A percentile compares a stretch with the other conserved stretches of the same genome.
phyloP scores from a whole-genome alignment of 2,888 invertebrate genomes.

The Apamea anceps region DNA sequence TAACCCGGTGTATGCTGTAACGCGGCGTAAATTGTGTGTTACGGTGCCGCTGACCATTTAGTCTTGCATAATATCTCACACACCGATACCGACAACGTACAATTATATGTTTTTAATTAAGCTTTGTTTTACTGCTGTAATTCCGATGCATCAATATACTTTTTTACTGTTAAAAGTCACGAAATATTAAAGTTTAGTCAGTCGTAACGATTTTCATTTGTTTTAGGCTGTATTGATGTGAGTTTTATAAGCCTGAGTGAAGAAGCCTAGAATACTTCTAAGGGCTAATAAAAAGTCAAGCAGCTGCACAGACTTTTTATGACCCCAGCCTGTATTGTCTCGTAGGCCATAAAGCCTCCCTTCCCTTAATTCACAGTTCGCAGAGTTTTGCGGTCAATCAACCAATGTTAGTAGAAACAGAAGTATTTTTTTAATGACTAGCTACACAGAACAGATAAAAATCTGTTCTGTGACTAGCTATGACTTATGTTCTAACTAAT shows the following conservation, averaged over 20 bases:
- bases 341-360: neutral
- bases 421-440: neutral
- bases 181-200: constrained; percentile 27
- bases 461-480: no score
- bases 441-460: no score
- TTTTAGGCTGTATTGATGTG: constrained; percentile 8
- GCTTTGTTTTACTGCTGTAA: constrained; percentile 29
- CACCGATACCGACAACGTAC: constrained; percentile 30
- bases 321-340: neutral
- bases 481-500: no score
- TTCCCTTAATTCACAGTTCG: neutral
- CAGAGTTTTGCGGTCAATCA: neutral
- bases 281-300: constrained; percentile 11
- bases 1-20: constrained; percentile 72
- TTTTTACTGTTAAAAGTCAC: constrained; percentile 11
- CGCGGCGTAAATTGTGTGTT: constrained; percentile 79
- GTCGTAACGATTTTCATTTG: constrained; percentile 31
- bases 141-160: constrained; percentile 6
- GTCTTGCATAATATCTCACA: constrained; percentile 74
- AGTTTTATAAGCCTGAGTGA: neutral
- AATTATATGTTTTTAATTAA: constrained; percentile 27
- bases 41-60: constrained; percentile 73
- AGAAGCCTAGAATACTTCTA: constrained; percentile 1
- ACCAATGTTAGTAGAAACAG: neutral
- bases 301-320: constrained; percentile 12